Base-by-base conservation (phyloP, 2,888 invertebrate genomes). In the Aleiodes alternator region DNA sequence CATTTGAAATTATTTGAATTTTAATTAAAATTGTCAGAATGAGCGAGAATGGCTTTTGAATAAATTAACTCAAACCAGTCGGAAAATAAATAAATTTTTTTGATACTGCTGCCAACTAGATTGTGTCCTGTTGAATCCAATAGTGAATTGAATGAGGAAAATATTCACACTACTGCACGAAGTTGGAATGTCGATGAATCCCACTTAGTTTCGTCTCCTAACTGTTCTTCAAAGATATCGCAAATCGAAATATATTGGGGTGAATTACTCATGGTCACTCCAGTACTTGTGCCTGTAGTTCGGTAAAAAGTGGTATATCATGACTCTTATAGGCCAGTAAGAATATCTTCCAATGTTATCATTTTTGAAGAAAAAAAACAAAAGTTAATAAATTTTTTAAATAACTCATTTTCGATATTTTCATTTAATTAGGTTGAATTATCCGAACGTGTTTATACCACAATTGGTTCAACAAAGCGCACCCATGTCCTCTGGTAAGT, bases 171-270 rank as follows among this genome's bases (percentile, higher is more conserved):
- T 69, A 23, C 23, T 76, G 76, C 76, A 80, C 80, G 79, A 74
- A 64, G 55, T 75, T 59, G 59, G 80, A 79, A 78, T 79, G 66
- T 76, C 74, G 78, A 81, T 79, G 68, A 68, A 72, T 70, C 79
- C 80, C 80, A 78, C 80, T 75, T 43, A 77, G 64, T 38, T 72
- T 78, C 76, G 76, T 83, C 82, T 82, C 82, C 84, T 86, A 86
- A 86, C 85, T 85, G 85, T 85, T 85, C 78, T 68, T 78, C 55
- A 68, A 74, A 81, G 80, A 82, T 81, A 51, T 72, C 57, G 76
- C 71, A 75, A 76, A 77, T 74, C 76, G 71, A 82, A 85, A 85
- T 83, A 82, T 84, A 84, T 82, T 79, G 80, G 81, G 81, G 80
- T 78, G 78, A 5, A 69, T 66, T 57, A 34, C 75, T 56, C 68